A percentile compares a stretch with the other conserved stretches of the same genome.
Evolutionary conservation across 1,140 invertebrate genomes (phyloP).

Genomic region (Ips typographus): DNA sequence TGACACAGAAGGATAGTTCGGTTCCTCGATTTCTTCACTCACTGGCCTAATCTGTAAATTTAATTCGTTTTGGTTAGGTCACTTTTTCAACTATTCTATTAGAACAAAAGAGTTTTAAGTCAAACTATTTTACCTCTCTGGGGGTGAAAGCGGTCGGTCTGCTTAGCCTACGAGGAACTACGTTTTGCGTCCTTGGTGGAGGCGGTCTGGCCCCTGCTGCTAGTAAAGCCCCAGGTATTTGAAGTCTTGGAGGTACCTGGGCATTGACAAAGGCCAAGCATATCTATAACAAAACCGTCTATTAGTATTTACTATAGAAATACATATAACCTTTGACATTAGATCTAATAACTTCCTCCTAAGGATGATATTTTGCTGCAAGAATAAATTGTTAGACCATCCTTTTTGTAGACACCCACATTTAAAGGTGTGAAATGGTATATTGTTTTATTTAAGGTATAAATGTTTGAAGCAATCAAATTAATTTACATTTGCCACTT

Average conservation of each 20-base stretch:
- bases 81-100: too few relatives aligned
- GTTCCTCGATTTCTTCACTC: conserved; percentile 46
- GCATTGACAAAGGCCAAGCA: conserved; percentile 26
- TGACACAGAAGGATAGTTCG: conserved; percentile 32
- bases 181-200: conserved; percentile 26
- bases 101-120: not conserved
- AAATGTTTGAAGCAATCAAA: too few relatives aligned
- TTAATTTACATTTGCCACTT: too few relatives aligned
- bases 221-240: conserved; percentile 63
- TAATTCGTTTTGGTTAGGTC: not conserved
- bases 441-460: too few relatives aligned
- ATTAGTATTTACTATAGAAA: too few relatives aligned
- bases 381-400: too few relatives aligned
- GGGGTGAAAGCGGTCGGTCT: conserved; percentile 31
- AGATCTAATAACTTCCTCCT: too few relatives aligned
- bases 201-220: conserved; percentile 42
- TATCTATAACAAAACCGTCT: conserved; percentile 27
- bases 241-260: conserved; percentile 53
- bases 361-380: too few relatives aligned
- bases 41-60: conserved; percentile 42
- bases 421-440: too few relatives aligned
- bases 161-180: conserved; percentile 27
- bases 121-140: conserved; percentile 30
- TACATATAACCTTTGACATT: too few relatives aligned
- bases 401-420: too few relatives aligned